Percentiles rank a stretch among this genome's conserved stretches.
Evolutionary conservation across 2,113 vertebrate species (phyloP).

Genomic region (Notechis scutatus): DNA sequence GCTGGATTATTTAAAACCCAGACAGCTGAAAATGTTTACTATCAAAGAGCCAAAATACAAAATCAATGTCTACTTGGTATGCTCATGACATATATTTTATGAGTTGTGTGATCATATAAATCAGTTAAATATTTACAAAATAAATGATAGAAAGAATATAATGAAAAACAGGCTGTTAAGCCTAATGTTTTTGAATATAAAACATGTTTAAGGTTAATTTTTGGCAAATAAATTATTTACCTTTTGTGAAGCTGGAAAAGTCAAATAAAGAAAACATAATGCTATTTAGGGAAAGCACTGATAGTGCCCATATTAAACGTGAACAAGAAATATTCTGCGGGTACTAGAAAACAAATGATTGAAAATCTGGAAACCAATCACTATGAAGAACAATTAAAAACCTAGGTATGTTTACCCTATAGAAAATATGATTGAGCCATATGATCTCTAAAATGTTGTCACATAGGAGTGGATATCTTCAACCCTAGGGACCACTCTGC

Average conservation of each 20-base stretch:
- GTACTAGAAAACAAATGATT: background rate
- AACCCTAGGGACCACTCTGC: background rate
- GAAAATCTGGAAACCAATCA: background rate
- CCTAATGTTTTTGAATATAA: slow-evolving; percentile 3
- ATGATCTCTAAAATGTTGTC: background rate
- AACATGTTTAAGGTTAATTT: background rate
- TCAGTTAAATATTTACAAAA: background rate
- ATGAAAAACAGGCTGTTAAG: slow-evolving; percentile 23
- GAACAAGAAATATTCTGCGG: background rate
- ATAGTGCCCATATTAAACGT: background rate
- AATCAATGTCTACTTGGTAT: slow-evolving; percentile 37
- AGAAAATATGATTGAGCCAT: background rate
- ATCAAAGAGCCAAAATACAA: slow-evolving; percentile 43
- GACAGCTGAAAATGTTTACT: slow-evolving; percentile 44
- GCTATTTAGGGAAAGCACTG: background rate
- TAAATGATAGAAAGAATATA: slow-evolving; percentile 10
- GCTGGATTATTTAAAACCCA: slow-evolving; percentile 50
- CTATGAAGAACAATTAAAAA: background rate
- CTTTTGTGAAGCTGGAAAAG: slow-evolving; percentile 12
- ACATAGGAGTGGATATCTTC: background rate
- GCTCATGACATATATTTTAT: background rate
- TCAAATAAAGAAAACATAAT: slow-evolving; percentile 3
- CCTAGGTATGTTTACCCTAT: background rate
- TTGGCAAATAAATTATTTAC: slow-evolving; percentile 21
- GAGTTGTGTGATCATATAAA: accelerated